Base-by-base conservation (phyloP, 2,888 invertebrate species). In the Panorpa germanica region DNA sequence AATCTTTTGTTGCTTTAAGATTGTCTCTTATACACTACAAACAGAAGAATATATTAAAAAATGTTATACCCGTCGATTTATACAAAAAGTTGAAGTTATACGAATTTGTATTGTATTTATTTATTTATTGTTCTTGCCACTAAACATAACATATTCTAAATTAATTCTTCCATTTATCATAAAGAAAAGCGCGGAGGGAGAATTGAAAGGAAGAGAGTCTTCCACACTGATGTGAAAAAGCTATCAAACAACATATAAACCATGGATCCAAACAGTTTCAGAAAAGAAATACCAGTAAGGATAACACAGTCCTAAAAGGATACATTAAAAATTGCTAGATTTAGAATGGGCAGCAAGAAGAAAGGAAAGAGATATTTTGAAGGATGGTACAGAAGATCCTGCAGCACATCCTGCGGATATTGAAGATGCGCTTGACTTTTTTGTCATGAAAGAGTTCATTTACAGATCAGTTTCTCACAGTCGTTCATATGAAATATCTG, bases 1-100 rank as follows among this genome's bases (percentile, higher is more conserved):
- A 76, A 25, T 57, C 53, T 14, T 45, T 37, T 4, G 53, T 43
- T 13, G 53, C 52, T 4, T 47, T 43, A 3, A 55, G 39, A 2
- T 49, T 45, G 13, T 34, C 30, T 28, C 40, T 41, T 1, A 64
- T 34, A 35, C 55, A 50, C 37, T 52, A 40, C 19, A 42, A 43
- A 32, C 33, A 34, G 15, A 34, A 10, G 12, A 4, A 15, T 16
- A 4, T 10, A 27, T 17, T 5, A 19, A 24, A 12, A 25, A 22
- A 21, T 16, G 28, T 28, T 28, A 25, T 25, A 30, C 22, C 22
- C 32, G 31, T 33, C 17, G 34, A 32, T 31, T 25, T 18, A 19
- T 13, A 16, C 20, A 28, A 24, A 25, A 25, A 32, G 31, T 31
- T 34, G 32, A 29, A 22, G 20, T 16, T 19, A 32, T 9, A 20